Evolutionary conservation across 2,888 invertebrate genomes (phyloP).

Genomic region (Pammene aurita): DNA sequence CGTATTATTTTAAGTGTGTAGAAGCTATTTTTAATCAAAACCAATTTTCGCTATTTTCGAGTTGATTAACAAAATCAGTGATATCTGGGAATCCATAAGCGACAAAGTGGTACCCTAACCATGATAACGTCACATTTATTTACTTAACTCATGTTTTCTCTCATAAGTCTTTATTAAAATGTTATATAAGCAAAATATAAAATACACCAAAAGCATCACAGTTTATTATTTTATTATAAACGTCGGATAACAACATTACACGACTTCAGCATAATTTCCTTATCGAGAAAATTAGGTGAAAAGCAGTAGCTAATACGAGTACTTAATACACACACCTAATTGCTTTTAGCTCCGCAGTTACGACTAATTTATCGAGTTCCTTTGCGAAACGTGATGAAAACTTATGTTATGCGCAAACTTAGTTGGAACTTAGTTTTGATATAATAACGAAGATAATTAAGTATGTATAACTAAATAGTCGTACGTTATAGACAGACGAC

Average conservation of each 20-base stretch:
- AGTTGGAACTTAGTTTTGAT: constrained; percentile 15
- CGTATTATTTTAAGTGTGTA: too few species aligned
- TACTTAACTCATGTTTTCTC: too few species aligned
- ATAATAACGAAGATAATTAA: constrained; percentile 3
- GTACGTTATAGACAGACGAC: too few species aligned
- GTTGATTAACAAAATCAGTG: too few species aligned
- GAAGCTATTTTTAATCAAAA: too few species aligned
- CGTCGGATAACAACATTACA: not conserved
- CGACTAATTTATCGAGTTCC: constrained; percentile 16
- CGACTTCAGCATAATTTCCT: not conserved
- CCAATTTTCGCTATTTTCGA: too few species aligned
- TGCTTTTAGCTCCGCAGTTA: constrained; percentile 17
- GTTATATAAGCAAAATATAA: too few species aligned
- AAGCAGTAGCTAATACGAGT: constrained; percentile 10
- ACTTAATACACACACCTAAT: not conserved
- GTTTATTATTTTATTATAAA: not conserved
- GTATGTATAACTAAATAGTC: not conserved
- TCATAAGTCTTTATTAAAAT: too few species aligned
- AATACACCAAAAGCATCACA: too few species aligned
- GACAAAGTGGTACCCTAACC: too few species aligned
- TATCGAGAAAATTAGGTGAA: constrained; percentile 1
- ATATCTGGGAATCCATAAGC: too few species aligned
- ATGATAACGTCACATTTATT: too few species aligned
- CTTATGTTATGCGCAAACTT: constrained; percentile 31
- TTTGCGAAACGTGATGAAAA: constrained; percentile 24